A percentile compares a stretch with the other conserved stretches of the same genome.
These are phyloP conservation scores for Hirtodrosophila confusa DNA, from an alignment of 2,888 invertebrate species.

Conservation along the genomic window DNA sequence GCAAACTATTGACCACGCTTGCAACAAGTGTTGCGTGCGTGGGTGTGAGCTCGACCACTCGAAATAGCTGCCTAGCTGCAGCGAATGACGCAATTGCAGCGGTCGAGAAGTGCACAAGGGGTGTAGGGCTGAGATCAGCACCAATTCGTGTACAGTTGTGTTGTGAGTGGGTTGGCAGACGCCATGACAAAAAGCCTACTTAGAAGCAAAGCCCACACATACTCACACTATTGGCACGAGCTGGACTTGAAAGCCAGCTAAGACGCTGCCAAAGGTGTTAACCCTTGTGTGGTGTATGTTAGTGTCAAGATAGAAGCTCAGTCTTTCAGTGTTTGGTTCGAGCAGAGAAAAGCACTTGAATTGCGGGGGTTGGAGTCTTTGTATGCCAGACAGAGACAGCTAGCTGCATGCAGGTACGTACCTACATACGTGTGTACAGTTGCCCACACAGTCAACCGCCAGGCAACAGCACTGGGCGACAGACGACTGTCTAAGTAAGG, in stretches of 20 bases:
- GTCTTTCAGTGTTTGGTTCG: slow-evolving; percentile 40
- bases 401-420: slow-evolving; percentile 37
- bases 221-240: slow-evolving; percentile 47
- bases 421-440: slow-evolving; percentile 60
- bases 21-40: slow-evolving; percentile 29
- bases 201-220: slow-evolving; percentile 43
- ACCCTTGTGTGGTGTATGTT: slow-evolving; percentile 28
- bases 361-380: slow-evolving; percentile 65
- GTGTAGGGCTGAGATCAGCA: slow-evolving; percentile 56
- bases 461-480: slow-evolving; percentile 63
- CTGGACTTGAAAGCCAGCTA: slow-evolving; percentile 41
- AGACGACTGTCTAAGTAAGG: slow-evolving; percentile 78
- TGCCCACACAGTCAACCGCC: slow-evolving; percentile 59
- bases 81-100: slow-evolving; percentile 50
- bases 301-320: slow-evolving; percentile 65
- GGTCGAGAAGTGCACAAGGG: slow-evolving; percentile 3
- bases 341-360: slow-evolving; percentile 67
- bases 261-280: slow-evolving; percentile 56
- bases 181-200: slow-evolving; percentile 56
- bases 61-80: slow-evolving; percentile 31
- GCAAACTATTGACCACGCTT: neutral
- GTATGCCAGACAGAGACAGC: slow-evolving; percentile 46
- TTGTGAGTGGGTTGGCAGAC: slow-evolving; percentile 55
- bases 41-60: slow-evolving; percentile 5
- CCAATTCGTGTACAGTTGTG: slow-evolving; percentile 6